Evolutionary conservation across 2,888 invertebrate genomes (phyloP).

Genomic region (Melanotus villosus): DNA sequence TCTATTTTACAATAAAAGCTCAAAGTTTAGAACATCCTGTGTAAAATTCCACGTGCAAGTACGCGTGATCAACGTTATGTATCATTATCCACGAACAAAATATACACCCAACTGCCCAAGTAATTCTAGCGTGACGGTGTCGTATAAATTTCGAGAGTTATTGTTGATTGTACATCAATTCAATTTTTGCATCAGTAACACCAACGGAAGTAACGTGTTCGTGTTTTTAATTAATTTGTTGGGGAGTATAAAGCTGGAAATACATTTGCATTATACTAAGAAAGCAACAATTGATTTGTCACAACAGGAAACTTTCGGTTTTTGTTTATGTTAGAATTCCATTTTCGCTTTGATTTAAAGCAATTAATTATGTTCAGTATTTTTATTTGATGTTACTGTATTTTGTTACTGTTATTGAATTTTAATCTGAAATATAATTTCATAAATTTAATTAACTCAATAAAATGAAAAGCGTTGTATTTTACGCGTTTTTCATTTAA

Average conservation of each 20-base stretch:
- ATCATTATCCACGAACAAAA: slow-evolving; percentile 5
- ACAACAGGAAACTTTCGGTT: neutral
- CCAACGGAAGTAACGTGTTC: slow-evolving; percentile 31
- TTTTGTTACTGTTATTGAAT: too few species aligned
- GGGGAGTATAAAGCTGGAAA: neutral
- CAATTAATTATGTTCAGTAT: too few species aligned
- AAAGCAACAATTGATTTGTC: neutral
- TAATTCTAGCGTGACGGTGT: slow-evolving; percentile 18
- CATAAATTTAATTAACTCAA: too few species aligned
- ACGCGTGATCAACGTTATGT: neutral
- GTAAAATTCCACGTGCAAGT: neutral
- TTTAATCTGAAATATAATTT: too few species aligned
- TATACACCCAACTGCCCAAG: slow-evolving; percentile 1
- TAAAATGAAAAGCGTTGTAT: too few species aligned
- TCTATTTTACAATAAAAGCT: too few species aligned
- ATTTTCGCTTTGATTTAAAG: too few species aligned
- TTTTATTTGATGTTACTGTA: too few species aligned
- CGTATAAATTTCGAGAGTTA: slow-evolving; percentile 26
- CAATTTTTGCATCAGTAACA: slow-evolving; percentile 34
- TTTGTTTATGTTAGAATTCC: too few species aligned
- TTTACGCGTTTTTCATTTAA: too few species aligned
- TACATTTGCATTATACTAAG: neutral
- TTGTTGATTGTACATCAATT: slow-evolving; percentile 25
- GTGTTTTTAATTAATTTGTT: slow-evolving; percentile 22
- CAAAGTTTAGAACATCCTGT: neutral